These are phyloP conservation scores for Ceratitis capitata DNA, from an alignment of 1,140 invertebrate genomes.

Conservation along the genomic window DNA sequence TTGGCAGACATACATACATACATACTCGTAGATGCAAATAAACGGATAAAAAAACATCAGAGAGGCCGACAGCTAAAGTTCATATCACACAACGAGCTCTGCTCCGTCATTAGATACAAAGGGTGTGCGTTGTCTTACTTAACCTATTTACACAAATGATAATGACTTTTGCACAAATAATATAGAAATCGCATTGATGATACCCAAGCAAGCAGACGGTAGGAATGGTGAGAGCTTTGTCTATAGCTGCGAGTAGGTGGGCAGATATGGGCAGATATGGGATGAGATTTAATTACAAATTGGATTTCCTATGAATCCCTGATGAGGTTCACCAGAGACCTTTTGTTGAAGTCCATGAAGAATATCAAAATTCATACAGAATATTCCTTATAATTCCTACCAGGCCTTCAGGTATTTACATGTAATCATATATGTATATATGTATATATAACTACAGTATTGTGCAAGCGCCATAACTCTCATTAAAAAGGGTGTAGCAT, in stretches of 20 bases:
- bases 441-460: background rate
- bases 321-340: too few relatives aligned
- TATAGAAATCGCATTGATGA: background rate
- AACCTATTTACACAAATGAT: background rate
- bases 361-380: too few relatives aligned
- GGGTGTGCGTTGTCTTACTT: background rate
- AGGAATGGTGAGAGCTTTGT: too few relatives aligned
- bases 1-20: background rate
- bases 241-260: too few relatives aligned
- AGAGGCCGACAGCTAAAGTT: background rate
- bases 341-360: too few relatives aligned
- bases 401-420: too few relatives aligned
- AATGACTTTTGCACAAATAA: conserved; percentile 33
- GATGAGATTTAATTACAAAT: too few relatives aligned
- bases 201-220: background rate
- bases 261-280: too few relatives aligned
- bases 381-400: too few relatives aligned
- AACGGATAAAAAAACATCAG: conserved; percentile 2
- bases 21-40: background rate
- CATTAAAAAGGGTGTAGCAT: background rate
- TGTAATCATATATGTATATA: background rate
- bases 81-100: too few relatives aligned
- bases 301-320: too few relatives aligned
- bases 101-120: background rate
- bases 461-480: too few relatives aligned